Conservation (phyloP, 2,113 vertebrate species). For the Eidolon helvum region DNA sequence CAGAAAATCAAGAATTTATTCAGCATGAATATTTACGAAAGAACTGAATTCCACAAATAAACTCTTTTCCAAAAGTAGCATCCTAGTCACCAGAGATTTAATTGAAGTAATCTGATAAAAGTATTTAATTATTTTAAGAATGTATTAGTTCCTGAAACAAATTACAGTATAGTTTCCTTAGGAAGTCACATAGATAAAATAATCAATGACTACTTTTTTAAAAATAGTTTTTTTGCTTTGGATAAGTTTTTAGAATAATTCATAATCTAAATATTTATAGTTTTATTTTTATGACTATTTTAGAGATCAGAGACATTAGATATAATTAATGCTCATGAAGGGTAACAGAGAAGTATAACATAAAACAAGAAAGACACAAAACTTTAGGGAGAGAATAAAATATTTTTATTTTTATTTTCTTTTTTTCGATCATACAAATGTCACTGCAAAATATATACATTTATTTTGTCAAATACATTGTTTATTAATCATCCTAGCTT, state of each 20-base stretch:
- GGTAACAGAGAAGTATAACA: background rate
- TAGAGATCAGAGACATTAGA: background rate
- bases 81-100: background rate
- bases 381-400: background rate
- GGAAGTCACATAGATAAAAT: background rate
- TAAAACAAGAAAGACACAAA: background rate
- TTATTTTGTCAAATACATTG: background rate
- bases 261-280: background rate
- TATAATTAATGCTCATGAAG: background rate
- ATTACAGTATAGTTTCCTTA: background rate
- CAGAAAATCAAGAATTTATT: background rate
- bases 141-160: background rate
- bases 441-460: background rate
- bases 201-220: background rate
- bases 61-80: background rate
- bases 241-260: constrained; percentile 2
- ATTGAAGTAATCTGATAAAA: background rate
- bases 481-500: background rate
- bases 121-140: background rate
- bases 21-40: background rate
- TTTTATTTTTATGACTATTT: background rate
- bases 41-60: background rate
- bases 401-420: background rate
- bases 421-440: background rate
- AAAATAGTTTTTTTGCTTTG: background rate